Conservation (phyloP, 1,140 invertebrate genomes). For the Bombus balteatus region DNA sequence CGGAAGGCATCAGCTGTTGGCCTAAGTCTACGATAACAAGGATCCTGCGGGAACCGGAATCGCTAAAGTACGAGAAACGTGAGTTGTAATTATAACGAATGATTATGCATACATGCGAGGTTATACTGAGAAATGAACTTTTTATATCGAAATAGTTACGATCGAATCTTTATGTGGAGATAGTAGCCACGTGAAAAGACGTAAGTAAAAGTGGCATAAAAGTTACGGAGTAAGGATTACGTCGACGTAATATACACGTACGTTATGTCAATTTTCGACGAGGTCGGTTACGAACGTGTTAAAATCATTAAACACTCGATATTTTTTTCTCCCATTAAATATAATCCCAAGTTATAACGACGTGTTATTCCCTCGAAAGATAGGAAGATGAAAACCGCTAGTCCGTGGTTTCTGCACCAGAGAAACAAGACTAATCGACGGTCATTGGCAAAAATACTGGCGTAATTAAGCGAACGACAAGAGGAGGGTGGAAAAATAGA, state of each 20-base stretch:
- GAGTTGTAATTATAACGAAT: constrained; percentile 2
- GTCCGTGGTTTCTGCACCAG: too few relatives aligned
- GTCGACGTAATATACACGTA: neutral
- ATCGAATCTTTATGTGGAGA: neutral
- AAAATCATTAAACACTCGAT: too few relatives aligned
- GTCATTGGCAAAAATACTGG: neutral
- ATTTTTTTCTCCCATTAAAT: too few relatives aligned
- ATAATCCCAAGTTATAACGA: too few relatives aligned
- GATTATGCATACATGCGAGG: too few relatives aligned
- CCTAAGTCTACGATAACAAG: neutral
- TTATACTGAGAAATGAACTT: neutral
- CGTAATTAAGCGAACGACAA: neutral
- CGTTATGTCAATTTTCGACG: neutral
- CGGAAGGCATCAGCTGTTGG: too few relatives aligned
- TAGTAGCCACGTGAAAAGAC: too few relatives aligned
- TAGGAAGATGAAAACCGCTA: neutral
- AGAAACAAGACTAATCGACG: neutral
- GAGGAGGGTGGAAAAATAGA: neutral
- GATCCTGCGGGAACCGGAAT: neutral
- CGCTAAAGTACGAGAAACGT: neutral
- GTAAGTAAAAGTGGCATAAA: neutral
- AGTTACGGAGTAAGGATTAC: neutral
- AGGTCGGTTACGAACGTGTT: too few relatives aligned
- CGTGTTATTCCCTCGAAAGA: too few relatives aligned
- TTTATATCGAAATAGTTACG: neutral